Evolutionary conservation across 2,888 invertebrate species (phyloP), one percentile per base, ranked within the genome.

Genomic region (Scrobipalpa atriplicella): DNA sequence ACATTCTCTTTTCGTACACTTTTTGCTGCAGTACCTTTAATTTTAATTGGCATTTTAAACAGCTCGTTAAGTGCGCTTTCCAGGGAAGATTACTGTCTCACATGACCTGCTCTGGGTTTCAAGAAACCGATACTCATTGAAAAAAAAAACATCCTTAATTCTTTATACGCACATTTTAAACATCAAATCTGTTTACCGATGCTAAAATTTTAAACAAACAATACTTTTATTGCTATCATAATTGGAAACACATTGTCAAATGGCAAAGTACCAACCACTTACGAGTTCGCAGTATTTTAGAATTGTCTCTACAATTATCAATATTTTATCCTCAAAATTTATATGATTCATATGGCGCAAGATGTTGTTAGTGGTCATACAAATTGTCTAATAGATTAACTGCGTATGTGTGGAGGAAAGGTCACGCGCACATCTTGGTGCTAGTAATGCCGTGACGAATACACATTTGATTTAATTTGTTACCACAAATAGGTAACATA

Each of bases 51-150:
- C 36, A 38, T 58, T 58, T 58, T 38, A 38, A 58, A 38, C 58
- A 38, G 38, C 58, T 58, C 38, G 36, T 58, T 58, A 58, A 58
- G 16, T 58, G 58, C 38, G 36, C 38, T 58, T 58, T 58, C 58
- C 58, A 29, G 58, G 52, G 58, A 58, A 58, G 58, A 58, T 58
- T 58, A 58, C 58, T 29, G 58, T 58, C 36, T 58, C 58, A 3
- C 10, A 1, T 47, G 36, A 21, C n/a, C 36, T 58, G 16, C n/a
- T 29, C n/a, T 38, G n/a, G n/a, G 38, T 58, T 52, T 11, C n/a
- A 58, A 13, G n/a, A 29, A 13, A 38, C 13, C 38, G 38, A 58
- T 52, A 19, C 7, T 19, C 29, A 29, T 29, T 29, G 2, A 29
- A 29, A 5, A 5, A 29, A 29, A 29, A 29, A 29, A 39, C 9